phyloP scores from a whole-genome alignment of 2,797 vertebrate species.

The Alcedo atthis region DNA sequence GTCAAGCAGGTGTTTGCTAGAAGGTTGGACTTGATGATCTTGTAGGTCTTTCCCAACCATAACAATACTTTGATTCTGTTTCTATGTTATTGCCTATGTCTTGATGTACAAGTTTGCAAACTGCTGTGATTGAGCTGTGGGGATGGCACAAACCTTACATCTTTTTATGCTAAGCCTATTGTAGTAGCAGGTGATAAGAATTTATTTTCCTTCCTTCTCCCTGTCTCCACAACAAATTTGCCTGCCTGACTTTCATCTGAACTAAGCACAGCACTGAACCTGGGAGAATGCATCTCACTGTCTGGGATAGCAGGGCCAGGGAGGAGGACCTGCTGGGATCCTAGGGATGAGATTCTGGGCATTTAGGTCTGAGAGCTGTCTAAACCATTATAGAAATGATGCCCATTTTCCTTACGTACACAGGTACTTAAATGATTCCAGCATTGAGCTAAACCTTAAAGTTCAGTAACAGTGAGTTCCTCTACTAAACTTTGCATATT shows the following conservation, averaged over 20 bases:
- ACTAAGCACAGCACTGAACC: fast-evolving
- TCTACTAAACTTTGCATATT: background rate
- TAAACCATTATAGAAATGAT: background rate
- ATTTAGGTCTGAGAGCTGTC: fast-evolving
- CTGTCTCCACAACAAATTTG: background rate
- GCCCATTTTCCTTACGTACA: background rate
- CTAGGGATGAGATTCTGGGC: background rate
- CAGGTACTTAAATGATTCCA: fast-evolving
- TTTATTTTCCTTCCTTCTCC: background rate
- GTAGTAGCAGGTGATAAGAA: background rate
- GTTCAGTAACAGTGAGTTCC: background rate
- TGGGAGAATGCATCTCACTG: fast-evolving
- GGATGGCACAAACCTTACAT: background rate
- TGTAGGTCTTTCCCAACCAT: no score
- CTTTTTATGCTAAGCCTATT: background rate
- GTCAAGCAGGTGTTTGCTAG: no score
- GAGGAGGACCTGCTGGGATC: background rate
- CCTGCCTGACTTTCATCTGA: background rate
- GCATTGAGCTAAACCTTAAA: background rate
- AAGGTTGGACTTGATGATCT: no score
- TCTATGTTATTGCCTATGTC: background rate
- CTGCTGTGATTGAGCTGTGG: background rate
- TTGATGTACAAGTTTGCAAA: background rate
- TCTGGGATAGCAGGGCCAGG: fast-evolving
- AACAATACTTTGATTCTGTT: no score